Conservation (phyloP, 35 echinoderm and acorn worm species). For the Eucidaris tribuloides region DNA sequence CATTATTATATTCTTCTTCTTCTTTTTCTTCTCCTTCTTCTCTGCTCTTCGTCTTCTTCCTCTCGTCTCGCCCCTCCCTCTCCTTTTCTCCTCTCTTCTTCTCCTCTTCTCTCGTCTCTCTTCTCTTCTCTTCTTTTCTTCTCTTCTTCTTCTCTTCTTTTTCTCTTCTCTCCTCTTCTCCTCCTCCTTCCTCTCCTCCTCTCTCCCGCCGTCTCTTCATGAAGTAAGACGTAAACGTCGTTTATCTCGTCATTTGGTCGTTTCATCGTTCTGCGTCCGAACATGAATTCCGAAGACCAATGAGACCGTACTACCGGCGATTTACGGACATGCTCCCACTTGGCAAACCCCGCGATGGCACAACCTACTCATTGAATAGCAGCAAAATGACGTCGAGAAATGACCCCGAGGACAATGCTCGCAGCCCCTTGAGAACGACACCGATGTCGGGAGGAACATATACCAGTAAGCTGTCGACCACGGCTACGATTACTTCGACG, state of each 20-base stretch:
- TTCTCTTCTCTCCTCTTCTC: neutral
- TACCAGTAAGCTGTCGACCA: neutral
- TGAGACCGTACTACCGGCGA: conserved; percentile 10
- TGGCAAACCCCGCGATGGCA: neutral
- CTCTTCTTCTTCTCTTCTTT: neutral
- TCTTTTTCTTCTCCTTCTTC: too few relatives aligned
- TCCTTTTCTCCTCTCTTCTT: neutral
- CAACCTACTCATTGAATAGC: neutral
- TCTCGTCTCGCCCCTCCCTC: too few relatives aligned
- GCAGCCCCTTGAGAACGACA: neutral
- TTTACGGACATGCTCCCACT: neutral
- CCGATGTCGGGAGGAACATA: neutral
- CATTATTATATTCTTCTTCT: too few relatives aligned
- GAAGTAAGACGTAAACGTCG: neutral
- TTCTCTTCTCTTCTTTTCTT: neutral
- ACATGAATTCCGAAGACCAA: conserved; percentile 26
- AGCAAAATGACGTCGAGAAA: neutral
- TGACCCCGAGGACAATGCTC: neutral
- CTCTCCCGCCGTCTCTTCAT: neutral
- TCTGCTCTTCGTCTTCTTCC: too few relatives aligned
- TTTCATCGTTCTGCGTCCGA: conserved; percentile 30
- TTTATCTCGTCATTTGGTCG: neutral
- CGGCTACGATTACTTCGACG: neutral
- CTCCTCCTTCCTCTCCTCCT: neutral
- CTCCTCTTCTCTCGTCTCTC: neutral